Evolutionary conservation across 2,888 invertebrate species (phyloP).

Genomic region (Sturmia bella): DNA sequence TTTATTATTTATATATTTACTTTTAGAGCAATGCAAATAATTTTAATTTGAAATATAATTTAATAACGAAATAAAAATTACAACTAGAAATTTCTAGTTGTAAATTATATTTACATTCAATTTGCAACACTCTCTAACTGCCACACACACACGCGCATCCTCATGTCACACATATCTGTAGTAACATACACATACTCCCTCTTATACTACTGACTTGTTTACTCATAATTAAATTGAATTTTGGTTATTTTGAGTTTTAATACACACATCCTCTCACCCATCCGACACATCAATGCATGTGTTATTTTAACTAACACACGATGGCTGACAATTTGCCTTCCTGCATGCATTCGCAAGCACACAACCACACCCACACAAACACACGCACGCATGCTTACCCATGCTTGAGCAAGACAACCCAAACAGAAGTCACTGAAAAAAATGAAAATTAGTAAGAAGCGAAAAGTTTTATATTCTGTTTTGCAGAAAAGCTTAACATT

Average conservation of each 20-base stretch:
- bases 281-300: background rate
- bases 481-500: conserved; percentile 21
- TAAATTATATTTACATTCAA: conserved; percentile 62
- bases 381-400: background rate
- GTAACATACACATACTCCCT: background rate
- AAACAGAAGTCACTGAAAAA: conserved; percentile 2
- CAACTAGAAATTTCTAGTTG: conserved; percentile 39
- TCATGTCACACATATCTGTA: background rate
- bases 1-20: conserved; percentile 3
- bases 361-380: background rate
- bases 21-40: conserved; percentile 34
- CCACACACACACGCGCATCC: background rate
- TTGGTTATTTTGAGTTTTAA: conserved; percentile 40
- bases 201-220: conserved; percentile 29
- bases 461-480: conserved; percentile 15
- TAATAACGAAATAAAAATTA: conserved; percentile 27
- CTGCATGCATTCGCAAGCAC: too few species aligned
- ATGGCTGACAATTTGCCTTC: too few species aligned
- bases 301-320: background rate
- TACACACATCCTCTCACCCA: background rate
- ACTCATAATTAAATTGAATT: conserved; percentile 58
- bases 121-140: conserved; percentile 44
- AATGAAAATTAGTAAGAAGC: conserved; percentile 11
- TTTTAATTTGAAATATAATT: conserved; percentile 54
- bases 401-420: background rate